A percentile compares a stretch with the other conserved stretches of the same genome.
These are phyloP conservation scores for Augochlorella aurata DNA, from an alignment of 2,888 invertebrate genomes.

Conservation along the genomic window DNA sequence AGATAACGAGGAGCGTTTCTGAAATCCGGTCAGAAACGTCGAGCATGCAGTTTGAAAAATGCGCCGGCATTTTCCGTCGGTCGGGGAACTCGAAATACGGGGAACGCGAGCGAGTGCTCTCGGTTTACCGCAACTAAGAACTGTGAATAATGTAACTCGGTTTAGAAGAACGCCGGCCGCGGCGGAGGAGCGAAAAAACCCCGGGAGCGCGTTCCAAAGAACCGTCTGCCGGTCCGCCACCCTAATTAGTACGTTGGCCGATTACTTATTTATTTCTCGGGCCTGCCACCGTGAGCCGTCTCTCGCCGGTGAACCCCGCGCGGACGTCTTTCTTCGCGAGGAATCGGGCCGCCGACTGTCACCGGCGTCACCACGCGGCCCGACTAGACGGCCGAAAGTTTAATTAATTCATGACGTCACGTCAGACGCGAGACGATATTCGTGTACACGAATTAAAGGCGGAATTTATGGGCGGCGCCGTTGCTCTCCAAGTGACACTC, in stretches of 20 bases:
- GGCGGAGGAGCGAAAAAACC: neutral
- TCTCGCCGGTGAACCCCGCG: neutral
- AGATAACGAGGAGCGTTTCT: conserved; percentile 19
- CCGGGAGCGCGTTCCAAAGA: neutral
- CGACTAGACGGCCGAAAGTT: conserved; percentile 13
- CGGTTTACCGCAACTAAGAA: neutral
- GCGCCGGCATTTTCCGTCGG: conserved; percentile 1
- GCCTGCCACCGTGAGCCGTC: too few relatives aligned
- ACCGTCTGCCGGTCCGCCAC: neutral
- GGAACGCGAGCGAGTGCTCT: neutral
- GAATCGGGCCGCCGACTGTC: neutral
- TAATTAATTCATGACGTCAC: conserved; percentile 23
- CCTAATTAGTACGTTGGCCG: neutral
- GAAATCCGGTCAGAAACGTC: conserved; percentile 29
- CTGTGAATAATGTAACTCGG: neutral
- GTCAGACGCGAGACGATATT: conserved; percentile 17
- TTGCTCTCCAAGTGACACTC: conserved; percentile 16
- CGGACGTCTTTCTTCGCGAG: neutral
- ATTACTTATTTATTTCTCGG: neutral
- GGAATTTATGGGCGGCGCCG: conserved; percentile 17
- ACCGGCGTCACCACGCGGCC: neutral
- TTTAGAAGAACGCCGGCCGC: neutral
- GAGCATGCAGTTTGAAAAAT: conserved; percentile 28
- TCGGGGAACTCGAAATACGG: conserved; percentile 15
- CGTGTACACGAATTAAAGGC: conserved; percentile 21